Evolutionary conservation across 2,888 invertebrate genomes (phyloP), one percentile per base, ranked within the genome.

Genomic region (Hypselothyrea guttata): DNA sequence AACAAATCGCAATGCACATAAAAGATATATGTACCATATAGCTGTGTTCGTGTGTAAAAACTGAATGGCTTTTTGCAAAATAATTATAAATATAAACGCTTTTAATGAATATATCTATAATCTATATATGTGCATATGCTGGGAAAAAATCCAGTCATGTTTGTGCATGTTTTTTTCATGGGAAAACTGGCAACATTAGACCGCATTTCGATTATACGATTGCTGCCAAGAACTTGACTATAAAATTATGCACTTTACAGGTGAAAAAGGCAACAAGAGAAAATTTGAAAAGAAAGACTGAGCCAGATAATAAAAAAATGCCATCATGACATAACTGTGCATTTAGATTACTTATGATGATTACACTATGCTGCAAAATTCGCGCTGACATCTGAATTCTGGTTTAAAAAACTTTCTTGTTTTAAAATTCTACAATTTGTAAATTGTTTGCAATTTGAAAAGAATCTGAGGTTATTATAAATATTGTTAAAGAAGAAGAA

Each of bases 281-380:
- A 13, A 30, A 28, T 55, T 22, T 22, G 22, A 27, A 54, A 46
- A 40, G 9, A 56, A 44, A 71, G n/a, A n/a, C n/a, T n/a, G n/a
- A n/a, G n/a, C n/a, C n/a, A n/a, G n/a, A n/a, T n/a, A n/a, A n/a
- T n/a, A n/a, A n/a, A n/a, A n/a, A n/a, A n/a, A n/a, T n/a, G n/a
- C n/a, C n/a, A n/a, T 68, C 63, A 55, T 60, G 55, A 55, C 71
- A 78, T 82, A 68, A 71, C 77, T 75, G 74, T 78, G 77, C 82
- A 78, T 78, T 82, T 78, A 78, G 77, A 78, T 75, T 78, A 78
- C 83, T 73, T 75, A 56, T 82, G 77, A 82, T 75, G 75, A 82
- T 78, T 63, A 82, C 22, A 5, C 22, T n/a, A 22, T 67, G 67
- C 5, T 56, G 66, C 40, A 7, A 37, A n/a, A n/a, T n/a, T n/a